These are phyloP conservation scores for Boleophthalmus pectinirostris DNA, from an alignment of 2,113 vertebrate genomes.

Conservation along the genomic window DNA sequence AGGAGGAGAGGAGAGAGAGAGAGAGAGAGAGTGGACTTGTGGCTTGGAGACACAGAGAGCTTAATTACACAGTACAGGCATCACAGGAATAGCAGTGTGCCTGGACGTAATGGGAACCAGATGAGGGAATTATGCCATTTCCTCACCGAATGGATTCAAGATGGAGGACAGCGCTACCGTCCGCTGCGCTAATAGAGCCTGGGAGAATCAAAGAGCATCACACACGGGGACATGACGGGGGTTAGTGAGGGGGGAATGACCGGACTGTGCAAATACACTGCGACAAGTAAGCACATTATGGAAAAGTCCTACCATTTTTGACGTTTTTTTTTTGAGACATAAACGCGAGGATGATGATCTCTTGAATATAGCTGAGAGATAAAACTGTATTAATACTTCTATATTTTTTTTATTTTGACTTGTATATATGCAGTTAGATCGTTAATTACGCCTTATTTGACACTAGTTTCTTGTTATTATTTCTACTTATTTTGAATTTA, in stretches of 20 bases:
- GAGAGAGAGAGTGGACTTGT: conserved; percentile 29
- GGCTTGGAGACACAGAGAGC: conserved; percentile 67
- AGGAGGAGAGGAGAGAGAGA: background rate
- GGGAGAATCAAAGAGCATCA: conserved; percentile 38
- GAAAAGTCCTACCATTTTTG: too few relatives aligned
- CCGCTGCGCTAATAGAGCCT: conserved; percentile 58
- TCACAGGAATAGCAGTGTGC: conserved; percentile 64
- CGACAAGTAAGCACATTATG: background rate
- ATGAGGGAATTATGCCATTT: conserved; percentile 74
- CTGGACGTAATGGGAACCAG: conserved; percentile 71
- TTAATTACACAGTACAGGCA: conserved; percentile 72
- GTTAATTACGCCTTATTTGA: too few relatives aligned
- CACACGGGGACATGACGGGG: conserved; percentile 1
- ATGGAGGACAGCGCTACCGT: conserved; percentile 69
- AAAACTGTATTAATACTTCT: too few relatives aligned
- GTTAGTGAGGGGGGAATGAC: background rate
- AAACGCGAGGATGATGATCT: background rate
- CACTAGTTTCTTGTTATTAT: too few relatives aligned
- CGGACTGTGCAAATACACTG: background rate
- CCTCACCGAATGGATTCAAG: conserved; percentile 75
- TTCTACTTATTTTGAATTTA: too few relatives aligned
- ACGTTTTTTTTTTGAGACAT: background rate
- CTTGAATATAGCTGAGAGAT: too few relatives aligned
- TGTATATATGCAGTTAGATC: too few relatives aligned
- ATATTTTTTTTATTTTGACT: too few relatives aligned